Evolutionary conservation across 2,888 invertebrate genomes (phyloP).

Genomic region (Gymnocheta viridis): DNA sequence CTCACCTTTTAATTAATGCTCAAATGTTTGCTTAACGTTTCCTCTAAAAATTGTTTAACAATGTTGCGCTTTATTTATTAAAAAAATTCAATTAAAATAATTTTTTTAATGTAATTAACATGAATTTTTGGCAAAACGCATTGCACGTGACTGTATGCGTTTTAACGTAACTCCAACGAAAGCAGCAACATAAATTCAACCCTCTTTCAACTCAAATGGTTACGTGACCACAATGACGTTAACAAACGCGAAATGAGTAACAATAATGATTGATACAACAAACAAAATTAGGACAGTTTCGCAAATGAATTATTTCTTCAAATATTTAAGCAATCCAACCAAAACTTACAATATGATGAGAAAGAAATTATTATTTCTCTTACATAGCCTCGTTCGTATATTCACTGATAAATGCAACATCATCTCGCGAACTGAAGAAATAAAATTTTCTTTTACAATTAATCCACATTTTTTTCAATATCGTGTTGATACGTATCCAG

Average conservation of each 20-base stretch:
- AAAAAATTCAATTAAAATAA: not conserved
- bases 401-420: no score
- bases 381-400: not conserved
- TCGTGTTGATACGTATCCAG: no score
- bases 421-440: no score
- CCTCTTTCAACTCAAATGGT: not conserved
- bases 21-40: not conserved
- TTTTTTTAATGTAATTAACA: slow-evolving; percentile 34
- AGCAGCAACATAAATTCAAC: slow-evolving; percentile 14
- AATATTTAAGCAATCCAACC: no score
- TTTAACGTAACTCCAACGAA: slow-evolving; percentile 15
- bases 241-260: not conserved
- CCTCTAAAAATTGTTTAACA: slow-evolving; percentile 8
- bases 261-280: not conserved
- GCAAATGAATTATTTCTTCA: not conserved
- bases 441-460: no score
- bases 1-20: slow-evolving; percentile 6
- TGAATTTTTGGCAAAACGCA: slow-evolving; percentile 42
- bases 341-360: no score
- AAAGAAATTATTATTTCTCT: not conserved
- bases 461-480: no score
- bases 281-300: not conserved
- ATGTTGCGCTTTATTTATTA: slow-evolving; percentile 1
- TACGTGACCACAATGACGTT: slow-evolving; percentile 27
- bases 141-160: slow-evolving; percentile 36